Conservation (phyloP, 2,797 vertebrate genomes). For the Sebastes reedi region DNA sequence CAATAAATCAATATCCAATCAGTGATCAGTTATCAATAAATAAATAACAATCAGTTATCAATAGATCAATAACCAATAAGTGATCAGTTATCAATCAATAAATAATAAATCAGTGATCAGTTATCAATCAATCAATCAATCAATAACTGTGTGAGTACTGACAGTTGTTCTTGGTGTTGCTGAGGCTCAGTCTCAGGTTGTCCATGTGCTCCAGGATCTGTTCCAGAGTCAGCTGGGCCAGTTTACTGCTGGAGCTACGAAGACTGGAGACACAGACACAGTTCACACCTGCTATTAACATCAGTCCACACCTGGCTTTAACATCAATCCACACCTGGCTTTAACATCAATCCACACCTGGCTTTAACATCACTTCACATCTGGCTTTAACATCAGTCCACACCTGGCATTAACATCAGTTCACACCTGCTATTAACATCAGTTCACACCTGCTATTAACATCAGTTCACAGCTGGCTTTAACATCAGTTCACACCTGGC, state of each 20-base stretch:
- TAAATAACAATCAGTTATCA: neutral
- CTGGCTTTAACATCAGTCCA: too few relatives aligned
- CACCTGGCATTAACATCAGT: too few relatives aligned
- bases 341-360: fast-evolving
- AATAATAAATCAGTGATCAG: neutral
- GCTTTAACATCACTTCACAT: too few relatives aligned
- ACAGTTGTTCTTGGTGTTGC: slow-evolving; percentile 95
- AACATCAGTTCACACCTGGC: too few relatives aligned
- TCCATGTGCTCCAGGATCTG: slow-evolving; percentile 97
- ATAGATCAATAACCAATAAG: neutral
- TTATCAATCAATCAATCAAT: neutral
- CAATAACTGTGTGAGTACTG: neutral
- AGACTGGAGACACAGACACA: slow-evolving; percentile 77
- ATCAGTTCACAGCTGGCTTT: too few relatives aligned
- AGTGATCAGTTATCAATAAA: neutral
- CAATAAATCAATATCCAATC: too few relatives aligned
- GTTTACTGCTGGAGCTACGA: slow-evolving; percentile 94
- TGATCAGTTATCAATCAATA: neutral
- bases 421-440: too few relatives aligned
- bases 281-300: too few relatives aligned
- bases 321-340: too few relatives aligned
- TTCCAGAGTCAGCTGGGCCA: slow-evolving; percentile 95
- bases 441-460: too few relatives aligned
- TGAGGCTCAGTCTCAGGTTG: slow-evolving; percentile 91
- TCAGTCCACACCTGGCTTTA: too few relatives aligned